Evolutionary conservation across 2,797 vertebrate genomes (phyloP), one percentile per base, ranked within the genome.

Genomic region (Acridotheres tristis): DNA sequence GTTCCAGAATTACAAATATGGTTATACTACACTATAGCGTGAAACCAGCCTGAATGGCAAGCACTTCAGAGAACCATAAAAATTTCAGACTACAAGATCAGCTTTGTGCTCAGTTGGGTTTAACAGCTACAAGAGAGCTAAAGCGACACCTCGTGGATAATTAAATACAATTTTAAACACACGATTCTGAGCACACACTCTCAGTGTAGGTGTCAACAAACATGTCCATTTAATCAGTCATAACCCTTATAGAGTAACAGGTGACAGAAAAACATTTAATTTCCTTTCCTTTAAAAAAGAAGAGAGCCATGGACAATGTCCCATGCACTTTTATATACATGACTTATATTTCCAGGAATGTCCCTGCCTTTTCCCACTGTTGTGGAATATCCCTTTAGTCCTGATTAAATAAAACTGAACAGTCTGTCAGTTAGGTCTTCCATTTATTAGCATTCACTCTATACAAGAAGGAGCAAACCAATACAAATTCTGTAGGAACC

Each of bases 111-210:
- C 69, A 76, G 32, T 5, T 9, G 3, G 3, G 13, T 79, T 88
- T 19, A 48, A 50, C 23, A 71, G 18, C 29, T 89, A 30, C 5
- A 3, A 82, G 19, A 69, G 38, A 69, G 6, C 48, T 87, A 2
- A 73, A 87, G 81, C 89, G 93, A 93, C 93, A 93, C 50, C 94
- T 97, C 90, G 88, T 58, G 90, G 92, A 68, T 51, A 92, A 91
- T 32, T 48, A 58, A n/a, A 27, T 71, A 7, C 2, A 59, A n/a
- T 75, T 63, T 50, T 40, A 86, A 76, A 84, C 0, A 3, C 14
- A 50, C 29, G 55, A 8, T 58, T 89, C n/a, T 30, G 29, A 32
- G 38, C 59, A 69, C 29, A 27, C 5, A 10, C 6, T 48, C 21
- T 45, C 27, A 53, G 14, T 13, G 11, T 17, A 62, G 20, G 6